Conservation (phyloP, 2,888 invertebrate genomes). For the Watsonalla binaria region DNA sequence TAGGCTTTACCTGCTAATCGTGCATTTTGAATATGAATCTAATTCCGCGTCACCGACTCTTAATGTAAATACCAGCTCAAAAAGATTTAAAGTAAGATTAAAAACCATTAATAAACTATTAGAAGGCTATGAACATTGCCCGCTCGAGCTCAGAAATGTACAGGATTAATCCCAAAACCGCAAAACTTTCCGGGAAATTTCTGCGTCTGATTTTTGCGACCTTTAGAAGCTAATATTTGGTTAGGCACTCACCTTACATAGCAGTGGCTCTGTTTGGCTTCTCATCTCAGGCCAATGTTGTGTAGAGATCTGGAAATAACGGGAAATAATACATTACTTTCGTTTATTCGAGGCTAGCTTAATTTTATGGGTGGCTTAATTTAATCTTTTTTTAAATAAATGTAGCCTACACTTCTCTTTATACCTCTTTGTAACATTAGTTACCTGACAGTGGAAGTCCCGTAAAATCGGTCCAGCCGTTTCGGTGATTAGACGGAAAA, state of each 20-base stretch:
- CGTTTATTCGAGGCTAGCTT: background rate
- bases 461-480: too few species aligned
- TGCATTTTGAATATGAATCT: too few species aligned
- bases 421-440: too few species aligned
- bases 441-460: too few species aligned
- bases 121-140: background rate
- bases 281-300: conserved; percentile 31
- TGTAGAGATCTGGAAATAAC: conserved; percentile 50
- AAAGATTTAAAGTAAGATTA: background rate
- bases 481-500: too few species aligned
- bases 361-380: too few species aligned
- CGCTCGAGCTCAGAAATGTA: background rate
- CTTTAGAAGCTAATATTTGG: background rate
- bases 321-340: conserved; percentile 7
- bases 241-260: conserved; percentile 46
- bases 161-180: background rate
- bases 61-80: too few species aligned
- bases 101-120: background rate
- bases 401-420: too few species aligned
- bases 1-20: too few species aligned
- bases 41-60: too few species aligned
- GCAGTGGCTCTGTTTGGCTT: conserved; percentile 33
- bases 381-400: too few species aligned
- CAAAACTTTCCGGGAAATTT: background rate
- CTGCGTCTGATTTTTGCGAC: background rate